Base-by-base conservation (phyloP, 2,113 vertebrate species). In the Isichthys henryi region DNA sequence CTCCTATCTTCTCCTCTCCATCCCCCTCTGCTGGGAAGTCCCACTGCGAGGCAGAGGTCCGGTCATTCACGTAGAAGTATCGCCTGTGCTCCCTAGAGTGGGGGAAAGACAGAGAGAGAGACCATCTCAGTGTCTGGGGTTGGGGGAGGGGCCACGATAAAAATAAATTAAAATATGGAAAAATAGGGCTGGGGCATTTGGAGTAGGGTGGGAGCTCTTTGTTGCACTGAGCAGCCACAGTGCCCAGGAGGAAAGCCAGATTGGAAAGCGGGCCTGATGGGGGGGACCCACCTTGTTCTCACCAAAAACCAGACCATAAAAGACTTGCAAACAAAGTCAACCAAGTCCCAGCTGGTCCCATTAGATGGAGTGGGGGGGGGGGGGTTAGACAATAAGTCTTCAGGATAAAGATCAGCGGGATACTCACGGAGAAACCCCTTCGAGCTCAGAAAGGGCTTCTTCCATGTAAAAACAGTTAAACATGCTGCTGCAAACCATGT, bases 61-160 rank as follows among this genome's bases (percentile, higher is more conserved):
- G 97, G 93, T 99, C 98, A 92, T 99, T 98, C 97, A 99, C 97
- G 96, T 99, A 99, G 97, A 99, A 99, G 97, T 99, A 99, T 88
- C 98, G 97, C 95, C 97, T 99, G 97, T 99, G 98, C 95, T 99
- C 98, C 98, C 98, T 99, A 97, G 94, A 98, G 94, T 95, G 96
- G 96, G 97, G 97, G 95, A 97, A 95, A 97, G 74, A 99, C 95
- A 99, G 96, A 99, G 95, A 99, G 96, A 96, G 91, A 94, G 91
- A 92, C 66, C 91, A 92, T 95, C 92, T 96, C 93, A 96, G 90
- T 27, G 52, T 31, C 90, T 58, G 50, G 88, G 92, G 93, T 93
- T 8, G n/a, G 27, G 13, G 50, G 21, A 9, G 6, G 17, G 15
- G 2, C 13, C 11, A 8, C 45, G 13, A n/a, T 88, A 93, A 92